phyloP scores from a whole-genome alignment of 64 coral and sea anemone species.

The Montipora capricornis region DNA sequence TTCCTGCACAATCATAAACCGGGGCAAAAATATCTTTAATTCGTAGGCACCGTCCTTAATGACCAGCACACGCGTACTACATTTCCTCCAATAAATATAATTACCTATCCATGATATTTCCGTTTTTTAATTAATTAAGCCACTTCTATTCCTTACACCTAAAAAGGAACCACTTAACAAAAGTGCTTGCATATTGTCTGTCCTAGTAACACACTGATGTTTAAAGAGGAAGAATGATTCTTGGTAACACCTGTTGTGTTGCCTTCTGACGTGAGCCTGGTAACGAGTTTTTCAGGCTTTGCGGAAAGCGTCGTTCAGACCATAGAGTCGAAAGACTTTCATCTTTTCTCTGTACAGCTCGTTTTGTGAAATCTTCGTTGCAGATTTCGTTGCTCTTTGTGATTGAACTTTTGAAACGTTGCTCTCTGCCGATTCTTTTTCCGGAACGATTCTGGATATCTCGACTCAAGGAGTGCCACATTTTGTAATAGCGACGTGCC shows the following conservation, averaged over 20 bases:
- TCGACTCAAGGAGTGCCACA: conserved; percentile 22
- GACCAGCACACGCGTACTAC: too few species aligned
- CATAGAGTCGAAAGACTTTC: not conserved
- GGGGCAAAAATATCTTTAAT: too few species aligned
- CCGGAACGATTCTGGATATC: not conserved
- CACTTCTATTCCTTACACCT: too few species aligned
- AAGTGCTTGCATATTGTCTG: too few species aligned
- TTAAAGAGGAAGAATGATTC: not conserved
- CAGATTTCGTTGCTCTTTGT: not conserved
- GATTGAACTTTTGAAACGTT: not conserved
- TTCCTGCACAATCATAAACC: too few species aligned
- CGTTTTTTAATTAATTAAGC: too few species aligned
- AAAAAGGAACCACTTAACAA: too few species aligned
- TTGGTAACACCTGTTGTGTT: not conserved
- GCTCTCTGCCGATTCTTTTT: not conserved
- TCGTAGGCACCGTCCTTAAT: too few species aligned
- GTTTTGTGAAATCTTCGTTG: not conserved
- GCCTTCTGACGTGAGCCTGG: not conserved
- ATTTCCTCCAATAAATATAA: too few species aligned
- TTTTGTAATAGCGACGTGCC: not conserved
- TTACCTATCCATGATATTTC: too few species aligned
- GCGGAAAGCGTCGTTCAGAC: too few species aligned
- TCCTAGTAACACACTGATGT: not conserved
- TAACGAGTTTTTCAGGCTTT: not conserved
- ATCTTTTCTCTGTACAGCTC: not conserved